A percentile compares a stretch with the other conserved stretches of the same genome.
Evolutionary conservation across 2,888 invertebrate genomes (phyloP).

Genomic region (Xylota sylvarum): DNA sequence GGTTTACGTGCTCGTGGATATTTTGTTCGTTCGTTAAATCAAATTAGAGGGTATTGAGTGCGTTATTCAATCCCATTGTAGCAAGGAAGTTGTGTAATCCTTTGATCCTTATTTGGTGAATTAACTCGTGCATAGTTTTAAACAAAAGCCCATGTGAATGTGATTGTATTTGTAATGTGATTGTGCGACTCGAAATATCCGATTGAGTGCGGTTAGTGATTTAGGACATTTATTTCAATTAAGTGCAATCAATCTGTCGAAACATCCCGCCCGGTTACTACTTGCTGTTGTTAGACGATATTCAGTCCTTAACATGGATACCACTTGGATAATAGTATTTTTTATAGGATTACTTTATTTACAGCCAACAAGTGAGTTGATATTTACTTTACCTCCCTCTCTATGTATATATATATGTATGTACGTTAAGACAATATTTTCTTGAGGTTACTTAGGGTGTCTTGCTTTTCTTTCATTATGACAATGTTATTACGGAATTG

Average conservation of each 20-base stretch:
- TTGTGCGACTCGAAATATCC: conserved; percentile 10
- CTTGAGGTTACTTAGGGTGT: neutral
- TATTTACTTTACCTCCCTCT: conserved; percentile 1
- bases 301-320: conserved; percentile 80
- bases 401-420: too few species aligned
- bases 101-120: conserved; percentile 15
- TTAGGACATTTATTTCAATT: conserved; percentile 15
- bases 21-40: conserved; percentile 39
- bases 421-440: neutral
- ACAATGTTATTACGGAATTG: neutral
- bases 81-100: conserved; percentile 7
- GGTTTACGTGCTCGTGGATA: neutral
- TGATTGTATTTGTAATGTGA: conserved; percentile 15
- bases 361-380: conserved; percentile 83
- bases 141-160: neutral
- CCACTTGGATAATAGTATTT: conserved; percentile 84
- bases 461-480: neutral
- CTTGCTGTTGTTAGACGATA: neutral
- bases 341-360: conserved; percentile 83
- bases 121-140: conserved; percentile 19
- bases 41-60: conserved; percentile 36
- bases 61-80: conserved; percentile 28
- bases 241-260: conserved; percentile 2
- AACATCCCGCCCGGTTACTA: conserved; percentile 3
- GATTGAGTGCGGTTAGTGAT: conserved; percentile 44